A percentile compares a stretch with the other conserved stretches of the same genome.
Conservation (phyloP, 2,113 vertebrate species). For the Grus americana region DNA sequence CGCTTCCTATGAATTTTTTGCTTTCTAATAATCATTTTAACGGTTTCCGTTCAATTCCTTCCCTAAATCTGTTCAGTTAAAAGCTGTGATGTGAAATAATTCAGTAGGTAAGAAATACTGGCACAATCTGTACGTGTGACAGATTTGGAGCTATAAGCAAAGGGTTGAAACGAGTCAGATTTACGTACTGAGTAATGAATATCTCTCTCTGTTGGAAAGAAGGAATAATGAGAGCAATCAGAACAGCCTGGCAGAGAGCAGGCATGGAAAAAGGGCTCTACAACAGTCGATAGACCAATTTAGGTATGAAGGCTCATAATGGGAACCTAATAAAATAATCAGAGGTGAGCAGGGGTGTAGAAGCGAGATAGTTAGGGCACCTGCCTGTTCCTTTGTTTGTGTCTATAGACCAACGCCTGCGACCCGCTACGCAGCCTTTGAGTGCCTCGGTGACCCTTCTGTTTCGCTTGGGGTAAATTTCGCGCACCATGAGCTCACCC, state of each 20-base stretch:
- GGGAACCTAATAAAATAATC: not conserved
- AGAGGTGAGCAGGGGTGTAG: not conserved
- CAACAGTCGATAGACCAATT: rapidly evolving
- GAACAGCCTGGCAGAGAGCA: not conserved
- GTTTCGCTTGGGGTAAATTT: not conserved
- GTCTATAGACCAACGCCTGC: rapidly evolving
- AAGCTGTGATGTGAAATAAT: not conserved
- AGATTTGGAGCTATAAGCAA: not conserved
- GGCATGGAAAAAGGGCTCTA: not conserved
- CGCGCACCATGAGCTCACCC: not conserved
- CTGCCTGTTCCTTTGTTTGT: not conserved
- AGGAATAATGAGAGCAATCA: not conserved
- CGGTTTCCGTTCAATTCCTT: not conserved
- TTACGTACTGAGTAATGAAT: not conserved
- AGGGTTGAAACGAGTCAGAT: not conserved
- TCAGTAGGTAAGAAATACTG: not conserved
- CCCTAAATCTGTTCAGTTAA: not conserved
- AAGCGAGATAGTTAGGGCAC: not conserved
- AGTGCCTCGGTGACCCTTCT: not conserved
- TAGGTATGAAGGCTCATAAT: not conserved
- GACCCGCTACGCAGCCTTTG: rapidly evolving
- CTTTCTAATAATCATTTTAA: constrained; percentile 11
- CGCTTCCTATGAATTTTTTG: not conserved
- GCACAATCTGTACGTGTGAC: not conserved
- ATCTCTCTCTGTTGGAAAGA: not conserved